Conservation (phyloP, 2,113 vertebrate species). For the Theristicus caerulescens region DNA sequence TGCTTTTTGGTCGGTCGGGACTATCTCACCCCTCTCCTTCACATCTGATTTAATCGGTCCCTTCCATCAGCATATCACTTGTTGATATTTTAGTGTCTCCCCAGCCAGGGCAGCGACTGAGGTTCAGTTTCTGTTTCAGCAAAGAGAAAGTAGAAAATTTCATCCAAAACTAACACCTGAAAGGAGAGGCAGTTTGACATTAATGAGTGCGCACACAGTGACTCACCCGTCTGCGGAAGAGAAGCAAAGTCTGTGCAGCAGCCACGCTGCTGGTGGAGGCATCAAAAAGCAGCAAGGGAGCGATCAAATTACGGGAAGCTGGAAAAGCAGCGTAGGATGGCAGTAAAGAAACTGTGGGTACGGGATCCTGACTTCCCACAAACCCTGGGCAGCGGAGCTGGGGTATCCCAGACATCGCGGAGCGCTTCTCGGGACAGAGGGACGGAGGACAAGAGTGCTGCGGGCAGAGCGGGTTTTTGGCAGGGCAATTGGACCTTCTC, state of each 20-base stretch:
- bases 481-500: neutral
- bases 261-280: neutral
- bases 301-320: neutral
- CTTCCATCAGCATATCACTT: neutral
- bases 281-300: conserved; percentile 19
- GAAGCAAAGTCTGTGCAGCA: neutral
- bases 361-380: neutral
- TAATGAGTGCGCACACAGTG: neutral
- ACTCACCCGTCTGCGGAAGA: neutral
- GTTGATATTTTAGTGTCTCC: neutral
- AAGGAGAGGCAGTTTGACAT: conserved; percentile 21
- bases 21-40: neutral
- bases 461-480: neutral
- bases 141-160: neutral
- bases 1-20: neutral
- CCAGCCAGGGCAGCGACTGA: neutral
- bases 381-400: neutral
- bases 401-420: fast-evolving
- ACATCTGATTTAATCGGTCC: neutral
- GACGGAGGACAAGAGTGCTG: neutral
- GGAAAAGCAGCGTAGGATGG: neutral
- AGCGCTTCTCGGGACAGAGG: fast-evolving
- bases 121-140: neutral
- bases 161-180: conserved; percentile 10
- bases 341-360: neutral